A percentile compares a stretch with the other conserved stretches of the same genome.
Conservation (phyloP, 2,888 invertebrate species). For the Eulithis testata region DNA sequence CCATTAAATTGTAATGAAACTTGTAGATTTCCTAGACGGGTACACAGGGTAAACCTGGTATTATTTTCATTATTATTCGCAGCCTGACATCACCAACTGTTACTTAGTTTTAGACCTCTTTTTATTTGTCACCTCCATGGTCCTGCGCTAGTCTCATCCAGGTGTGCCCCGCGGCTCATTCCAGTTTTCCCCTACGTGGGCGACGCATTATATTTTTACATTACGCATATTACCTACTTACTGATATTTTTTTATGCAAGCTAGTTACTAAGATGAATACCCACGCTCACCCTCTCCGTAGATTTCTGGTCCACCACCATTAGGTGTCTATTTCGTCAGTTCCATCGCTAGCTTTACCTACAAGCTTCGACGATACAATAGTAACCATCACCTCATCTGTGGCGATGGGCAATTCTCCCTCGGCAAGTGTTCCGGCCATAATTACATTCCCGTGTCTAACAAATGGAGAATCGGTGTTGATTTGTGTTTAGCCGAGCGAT, state of each 20-base stretch:
- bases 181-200: no score
- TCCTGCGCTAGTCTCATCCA: no score
- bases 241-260: neutral
- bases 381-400: slow-evolving; percentile 28
- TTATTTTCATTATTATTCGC: no score
- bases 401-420: slow-evolving; percentile 52
- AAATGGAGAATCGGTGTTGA: slow-evolving; percentile 86
- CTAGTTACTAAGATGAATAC: neutral
- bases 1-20: slow-evolving; percentile 51
- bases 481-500: slow-evolving; percentile 81
- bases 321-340: no score
- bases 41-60: neutral
- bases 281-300: no score
- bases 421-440: slow-evolving; percentile 81
- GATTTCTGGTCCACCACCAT: no score
- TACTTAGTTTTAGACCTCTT: no score
- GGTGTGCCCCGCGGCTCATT: no score
- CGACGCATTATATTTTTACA: no score
- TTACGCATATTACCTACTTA: no score
- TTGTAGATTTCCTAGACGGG: slow-evolving; percentile 22
- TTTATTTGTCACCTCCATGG: no score
- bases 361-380: slow-evolving; percentile 63
- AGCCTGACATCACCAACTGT: no score
- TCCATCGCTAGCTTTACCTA: slow-evolving; percentile 1
- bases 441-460: slow-evolving; percentile 86